Base-by-base conservation (phyloP, 1,140 invertebrate species). In the Sycophila sp. region DNA sequence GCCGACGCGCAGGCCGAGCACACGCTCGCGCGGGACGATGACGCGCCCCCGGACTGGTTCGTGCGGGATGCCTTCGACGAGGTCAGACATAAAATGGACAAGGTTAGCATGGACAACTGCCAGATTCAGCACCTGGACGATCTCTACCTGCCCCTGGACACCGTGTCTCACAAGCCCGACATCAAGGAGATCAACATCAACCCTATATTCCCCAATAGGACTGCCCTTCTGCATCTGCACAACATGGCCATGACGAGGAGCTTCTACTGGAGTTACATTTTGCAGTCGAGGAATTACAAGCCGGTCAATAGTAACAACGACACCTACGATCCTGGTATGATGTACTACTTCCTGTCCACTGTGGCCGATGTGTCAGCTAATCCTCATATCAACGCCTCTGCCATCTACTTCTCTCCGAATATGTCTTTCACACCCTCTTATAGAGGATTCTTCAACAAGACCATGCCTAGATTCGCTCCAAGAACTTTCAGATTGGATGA, bases 291-390 rank as follows among this genome's bases (percentile, higher is more conserved):
- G 72, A 96, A 96, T 75, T 96, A 96, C 73, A 86, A 94, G 45
- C 94, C 94, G 1, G 94, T 94, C 15, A n/a, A n/a, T n/a, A n/a
- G n/a, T n/a, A 95, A 94, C 19, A 95, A 96, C 81, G 94, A 96
- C 77, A 94, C 94, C 0, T 95, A 96, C 73, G 96, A 98, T 87
- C 97, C 97, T 1, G 97, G 97, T 63, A 95, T 99, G 91, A 97
- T 98, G 95, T 99, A 99, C 81, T 98, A 98, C 79, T 98, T 98
- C 79, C 86, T 99, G 19, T 98, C 96, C 1, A 93, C 95, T 0
- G 94, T 98, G 0, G 96, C 98, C 1, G 97, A 99, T 85, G 95
- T 99, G 0, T 94, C 96, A 0, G 90, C 96, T 0, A 98, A 97
- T 87, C 92, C 92, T 0, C 92, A 93, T 73, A 93, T 99, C 64